Evolutionary conservation across 2,888 invertebrate genomes (phyloP), one percentile per base, ranked within the genome.

Genomic region (Caenorhabditis parvicauda): DNA sequence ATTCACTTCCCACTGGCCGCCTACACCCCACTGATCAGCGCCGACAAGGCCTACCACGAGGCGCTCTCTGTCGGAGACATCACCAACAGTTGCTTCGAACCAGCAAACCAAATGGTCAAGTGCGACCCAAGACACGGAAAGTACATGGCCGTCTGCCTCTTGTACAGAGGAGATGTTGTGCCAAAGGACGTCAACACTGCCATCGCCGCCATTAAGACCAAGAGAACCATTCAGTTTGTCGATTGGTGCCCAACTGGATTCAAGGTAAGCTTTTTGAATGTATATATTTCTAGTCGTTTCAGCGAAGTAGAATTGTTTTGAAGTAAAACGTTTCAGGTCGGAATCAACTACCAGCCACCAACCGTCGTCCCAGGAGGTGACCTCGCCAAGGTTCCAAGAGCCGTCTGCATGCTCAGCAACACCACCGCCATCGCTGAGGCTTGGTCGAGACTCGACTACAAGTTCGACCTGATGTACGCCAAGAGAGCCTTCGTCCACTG

Each of bases 201-300:
- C 52, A 92, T 92, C 83, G 91, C 91, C 1, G 90, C 91, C 82
- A 92, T 93, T 86, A 93, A 93, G 86, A 92, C 92, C 77, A 92
- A 92, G 87, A 88, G 87, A 68, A 84, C 86, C 21, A 88, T 89
- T 61, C 86, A 86, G 74, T 91, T 91, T 81, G 90, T 90, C 2
- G 87, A 88, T 67, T 90, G 90, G 90, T 74, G 74, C 56, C 72
- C 74, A 41, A 74, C 72, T 22, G 72, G 72, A 59, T 72, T 72
- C 70, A 74, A 72, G 68, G 65, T n/a, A n/a, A n/a, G n/a, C n/a
- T n/a, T 32, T 32, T 32, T 32, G 9, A 12, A n/a, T 32, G 14
- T 14, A n/a, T 12, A 32, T 32, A 9, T 12, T 32, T 32, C 14
- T 14, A 32, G 9, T 12, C 35, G 35, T 9, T 32, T 32, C 14